phyloP scores from a whole-genome alignment of 2,113 vertebrate genomes.

The Erpornis zantholeuca region DNA sequence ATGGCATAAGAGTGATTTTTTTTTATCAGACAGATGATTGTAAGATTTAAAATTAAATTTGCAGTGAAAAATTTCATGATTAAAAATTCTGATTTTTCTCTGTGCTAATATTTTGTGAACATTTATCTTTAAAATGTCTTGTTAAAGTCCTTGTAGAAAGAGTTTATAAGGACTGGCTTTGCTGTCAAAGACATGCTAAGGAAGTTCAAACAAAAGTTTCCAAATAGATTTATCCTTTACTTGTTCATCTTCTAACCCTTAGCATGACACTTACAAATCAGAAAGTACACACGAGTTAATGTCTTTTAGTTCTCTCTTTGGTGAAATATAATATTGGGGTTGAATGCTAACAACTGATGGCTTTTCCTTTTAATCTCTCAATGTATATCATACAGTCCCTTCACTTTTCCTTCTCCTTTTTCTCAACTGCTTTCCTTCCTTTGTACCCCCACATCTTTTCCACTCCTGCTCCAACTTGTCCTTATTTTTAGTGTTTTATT shows the following conservation, averaged over 20 bases:
- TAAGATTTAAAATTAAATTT: background rate
- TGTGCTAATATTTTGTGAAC: background rate
- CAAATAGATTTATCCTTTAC: conserved; percentile 56
- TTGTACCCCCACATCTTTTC: background rate
- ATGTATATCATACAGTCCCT: background rate
- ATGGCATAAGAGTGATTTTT: background rate
- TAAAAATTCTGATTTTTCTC: background rate
- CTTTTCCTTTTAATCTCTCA: conserved; percentile 23
- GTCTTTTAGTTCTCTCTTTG: conserved; percentile 36
- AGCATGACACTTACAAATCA: conserved; percentile 41
- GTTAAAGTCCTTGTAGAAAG: conserved; percentile 18
- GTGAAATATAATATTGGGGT: background rate
- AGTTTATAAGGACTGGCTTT: conserved; percentile 42
- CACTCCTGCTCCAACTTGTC: background rate
- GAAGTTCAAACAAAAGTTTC: conserved; percentile 51
- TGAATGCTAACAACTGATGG: background rate
- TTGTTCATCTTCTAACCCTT: conserved; percentile 48
- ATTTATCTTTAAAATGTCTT: conserved; percentile 36
- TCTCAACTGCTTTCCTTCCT: background rate
- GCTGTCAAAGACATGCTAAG: conserved; percentile 33
- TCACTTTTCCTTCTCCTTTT: background rate
- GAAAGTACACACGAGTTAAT: conserved; percentile 35
- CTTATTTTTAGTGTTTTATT: background rate
- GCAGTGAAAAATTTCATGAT: background rate
- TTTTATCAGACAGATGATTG: background rate